Evolutionary conservation across 2,113 vertebrate species (phyloP), one percentile per base, ranked within the genome.

Genomic region (Campylomormyrus tamandua): DNA sequence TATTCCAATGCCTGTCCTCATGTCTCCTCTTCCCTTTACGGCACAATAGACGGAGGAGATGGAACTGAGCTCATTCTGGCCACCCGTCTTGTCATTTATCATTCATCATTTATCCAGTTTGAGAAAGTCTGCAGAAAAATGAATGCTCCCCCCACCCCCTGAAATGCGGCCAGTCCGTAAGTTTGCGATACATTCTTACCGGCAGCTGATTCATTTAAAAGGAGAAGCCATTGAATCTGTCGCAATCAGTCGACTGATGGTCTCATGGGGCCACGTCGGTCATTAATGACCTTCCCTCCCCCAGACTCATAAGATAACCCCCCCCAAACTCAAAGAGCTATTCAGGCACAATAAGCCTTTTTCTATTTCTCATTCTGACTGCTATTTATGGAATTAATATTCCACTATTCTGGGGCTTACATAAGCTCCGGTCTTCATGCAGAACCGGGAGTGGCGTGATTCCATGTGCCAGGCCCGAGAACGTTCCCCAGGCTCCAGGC

Each of bases 371-470:
- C 49, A 58, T 87, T 53, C 49, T 6, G 48, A 53, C 49, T 31
- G 85, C 49, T 88, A 88, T 62, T 88, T 88, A 62, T 66, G 56
- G 52, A 66, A 66, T 46, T 62, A 66, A 88, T 66, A 88, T 66
- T 88, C 56, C 46, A 39, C 50, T 42, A 66, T 66, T 88, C 62
- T 19, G 19, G 19, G 3, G 21, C 53, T 88, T 46, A 66, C 56
- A 66, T 88, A 66, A 45, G 35, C 35, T 88, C 19, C 56, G 42
- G 53, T 53, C 3, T 45, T 88, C n/a, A 88, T 35, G 42, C 56
- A 62, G 53, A 62, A 45, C 10, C 17, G 24, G 27, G 87, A 66
- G 56, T 24, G 5, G 10, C 17, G 39, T n/a, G 35, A 27, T 9
- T 62, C 87, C 31, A 15, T 5, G 53, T n/a, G 53, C 52, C 56